phyloP scores from a whole-genome alignment of 2,113 vertebrate species.

The Egretta garzetta region DNA sequence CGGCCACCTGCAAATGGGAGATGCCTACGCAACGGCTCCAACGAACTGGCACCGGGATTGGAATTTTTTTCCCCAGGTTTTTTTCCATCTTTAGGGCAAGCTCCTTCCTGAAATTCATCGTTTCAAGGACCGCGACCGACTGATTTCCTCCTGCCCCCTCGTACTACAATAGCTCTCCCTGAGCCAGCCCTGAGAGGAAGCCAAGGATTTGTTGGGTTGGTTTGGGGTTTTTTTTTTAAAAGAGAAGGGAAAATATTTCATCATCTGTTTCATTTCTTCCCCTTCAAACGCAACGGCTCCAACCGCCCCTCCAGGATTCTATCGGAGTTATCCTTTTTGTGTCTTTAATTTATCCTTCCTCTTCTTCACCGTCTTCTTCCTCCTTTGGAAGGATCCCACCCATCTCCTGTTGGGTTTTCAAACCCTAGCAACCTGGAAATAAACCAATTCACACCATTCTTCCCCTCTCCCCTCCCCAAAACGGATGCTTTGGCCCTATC shows the following conservation, averaged over 20 bases:
- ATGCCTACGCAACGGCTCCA: fast-evolving
- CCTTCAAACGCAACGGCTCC: neutral
- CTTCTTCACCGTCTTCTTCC: neutral
- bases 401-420: neutral
- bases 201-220: neutral
- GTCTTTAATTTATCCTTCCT: neutral
- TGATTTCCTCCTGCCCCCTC: neutral
- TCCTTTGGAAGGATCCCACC: neutral
- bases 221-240: neutral
- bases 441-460: neutral
- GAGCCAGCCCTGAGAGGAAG: neutral
- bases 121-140: fast-evolving
- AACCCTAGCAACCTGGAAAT: fast-evolving
- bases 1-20: fast-evolving
- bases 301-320: fast-evolving
- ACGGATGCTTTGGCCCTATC: neutral
- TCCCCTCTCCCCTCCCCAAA: too few species aligned
- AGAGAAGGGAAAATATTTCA: neutral
- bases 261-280: neutral
- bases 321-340: neutral
- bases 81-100: neutral
- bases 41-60: fast-evolving
- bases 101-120: neutral
- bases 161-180: fast-evolving
- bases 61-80: too few species aligned